phyloP scores from a whole-genome alignment of 2,888 invertebrate genomes.

The Limnephilus rhombicus region DNA sequence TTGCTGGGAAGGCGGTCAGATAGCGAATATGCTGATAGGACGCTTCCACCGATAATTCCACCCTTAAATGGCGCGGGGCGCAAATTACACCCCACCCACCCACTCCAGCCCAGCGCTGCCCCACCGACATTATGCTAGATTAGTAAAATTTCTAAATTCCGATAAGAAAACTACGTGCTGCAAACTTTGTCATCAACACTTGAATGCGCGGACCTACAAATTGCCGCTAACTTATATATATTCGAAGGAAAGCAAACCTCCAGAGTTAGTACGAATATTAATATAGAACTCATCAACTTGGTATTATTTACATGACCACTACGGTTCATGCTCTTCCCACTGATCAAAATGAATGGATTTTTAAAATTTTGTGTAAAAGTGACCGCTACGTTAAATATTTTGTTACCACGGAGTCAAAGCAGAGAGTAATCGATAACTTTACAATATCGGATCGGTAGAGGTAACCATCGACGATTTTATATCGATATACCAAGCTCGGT shows the following conservation, averaged over 20 bases:
- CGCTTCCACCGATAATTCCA: constrained; percentile 27
- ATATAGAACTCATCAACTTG: too few species aligned
- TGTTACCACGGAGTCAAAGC: too few species aligned
- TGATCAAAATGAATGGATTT: too few species aligned
- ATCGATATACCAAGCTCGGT: too few species aligned
- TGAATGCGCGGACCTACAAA: background rate
- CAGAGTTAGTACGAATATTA: background rate
- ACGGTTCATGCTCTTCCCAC: background rate
- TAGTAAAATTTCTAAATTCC: constrained; percentile 44
- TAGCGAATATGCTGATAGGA: constrained; percentile 27
- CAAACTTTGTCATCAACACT: constrained; percentile 9
- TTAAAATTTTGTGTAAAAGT: too few species aligned
- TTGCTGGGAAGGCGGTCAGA: constrained; percentile 16
- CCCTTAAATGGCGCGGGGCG: constrained; percentile 17
- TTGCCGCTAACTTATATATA: background rate
- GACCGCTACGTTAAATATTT: too few species aligned
- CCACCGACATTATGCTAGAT: constrained; percentile 34
- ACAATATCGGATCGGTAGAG: too few species aligned
- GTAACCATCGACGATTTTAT: too few species aligned
- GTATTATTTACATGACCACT: background rate
- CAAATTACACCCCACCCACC: background rate
- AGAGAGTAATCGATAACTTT: too few species aligned
- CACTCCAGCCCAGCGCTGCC: background rate
- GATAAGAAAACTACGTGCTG: constrained; percentile 25
- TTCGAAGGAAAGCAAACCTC: background rate